Percentiles rank a stretch among this genome's conserved stretches.
phyloP scores from a whole-genome alignment of 1,140 invertebrate species.

The Penaeus japonicus region DNA sequence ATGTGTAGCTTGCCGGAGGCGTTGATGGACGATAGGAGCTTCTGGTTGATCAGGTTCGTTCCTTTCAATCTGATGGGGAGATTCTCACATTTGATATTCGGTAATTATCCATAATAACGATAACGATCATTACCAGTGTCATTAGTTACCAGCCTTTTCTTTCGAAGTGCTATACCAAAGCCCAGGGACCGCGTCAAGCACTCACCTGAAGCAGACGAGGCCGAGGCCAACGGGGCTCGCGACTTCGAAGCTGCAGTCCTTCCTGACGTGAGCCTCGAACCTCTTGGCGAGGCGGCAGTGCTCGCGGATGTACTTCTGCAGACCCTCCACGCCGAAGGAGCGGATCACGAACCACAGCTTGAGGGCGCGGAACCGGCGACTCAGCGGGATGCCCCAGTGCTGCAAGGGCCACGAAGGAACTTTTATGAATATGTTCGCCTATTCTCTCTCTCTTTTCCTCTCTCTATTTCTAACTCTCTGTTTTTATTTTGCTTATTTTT shows the following conservation, averaged over 20 bases:
- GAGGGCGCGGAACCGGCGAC: conserved; percentile 88
- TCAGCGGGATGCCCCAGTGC: conserved; percentile 97
- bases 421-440: not conserved
- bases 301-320: conserved; percentile 91
- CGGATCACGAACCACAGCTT: conserved; percentile 98
- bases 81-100: not conserved
- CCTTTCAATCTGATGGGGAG: conserved; percentile 86
- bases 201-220: conserved; percentile 89
- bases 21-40: conserved; percentile 92
- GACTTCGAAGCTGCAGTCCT: conserved; percentile 91
- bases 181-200: too few relatives aligned
- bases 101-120: not conserved
- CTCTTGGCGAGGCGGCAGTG: conserved; percentile 92
- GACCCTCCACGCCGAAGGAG: conserved; percentile 90
- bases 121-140: too few relatives aligned
- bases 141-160: too few relatives aligned
- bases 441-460: not conserved
- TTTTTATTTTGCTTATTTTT: too few relatives aligned
- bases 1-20: conserved; percentile 96
- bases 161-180: too few relatives aligned
- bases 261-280: conserved; percentile 85
- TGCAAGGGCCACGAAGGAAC: conserved; percentile 62
- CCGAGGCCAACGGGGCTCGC: conserved; percentile 87
- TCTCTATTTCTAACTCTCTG: too few relatives aligned
- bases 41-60: conserved; percentile 90